phyloP scores from a whole-genome alignment of 2,888 invertebrate genomes.

The Rosalia funebris region DNA sequence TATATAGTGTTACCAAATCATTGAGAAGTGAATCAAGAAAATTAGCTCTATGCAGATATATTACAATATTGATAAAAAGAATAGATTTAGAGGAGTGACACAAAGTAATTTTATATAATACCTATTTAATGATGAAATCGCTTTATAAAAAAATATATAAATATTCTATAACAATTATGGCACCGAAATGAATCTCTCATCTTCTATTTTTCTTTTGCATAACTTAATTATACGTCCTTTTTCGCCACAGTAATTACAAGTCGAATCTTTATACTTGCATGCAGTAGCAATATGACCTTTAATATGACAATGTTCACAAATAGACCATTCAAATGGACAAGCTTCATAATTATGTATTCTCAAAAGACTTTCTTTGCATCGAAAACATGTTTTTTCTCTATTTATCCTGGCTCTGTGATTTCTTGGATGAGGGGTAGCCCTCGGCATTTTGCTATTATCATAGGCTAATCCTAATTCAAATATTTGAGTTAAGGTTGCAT shows the following conservation, averaged over 20 bases:
- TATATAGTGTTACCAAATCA: no score
- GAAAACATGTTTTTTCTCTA: slow-evolving; percentile 29
- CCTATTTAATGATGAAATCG: no score
- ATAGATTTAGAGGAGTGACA: no score
- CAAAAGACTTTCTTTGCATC: slow-evolving; percentile 19
- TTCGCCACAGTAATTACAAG: slow-evolving; percentile 30
- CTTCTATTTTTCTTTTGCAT: no score
- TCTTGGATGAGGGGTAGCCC: slow-evolving; percentile 8
- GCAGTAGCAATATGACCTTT: slow-evolving; percentile 33
- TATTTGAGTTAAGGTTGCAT: background rate
- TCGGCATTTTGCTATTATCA: slow-evolving; percentile 13
- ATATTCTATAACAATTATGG: no score
- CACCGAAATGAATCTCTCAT: no score
- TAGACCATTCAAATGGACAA: slow-evolving; percentile 34
- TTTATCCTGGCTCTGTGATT: slow-evolving; percentile 28
- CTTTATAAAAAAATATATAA: no score
- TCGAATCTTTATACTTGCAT: slow-evolving; percentile 35
- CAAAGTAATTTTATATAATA: no score
- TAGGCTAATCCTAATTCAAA: slow-evolving; percentile 25
- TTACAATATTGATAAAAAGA: no score
- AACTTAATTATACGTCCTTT: slow-evolving; percentile 32
- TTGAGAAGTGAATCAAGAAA: no score
- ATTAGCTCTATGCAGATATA: no score
- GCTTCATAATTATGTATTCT: slow-evolving; percentile 19
- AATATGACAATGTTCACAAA: slow-evolving; percentile 25